phyloP scores from a whole-genome alignment of 2,888 invertebrate genomes.

The Heliconius ismenius region DNA sequence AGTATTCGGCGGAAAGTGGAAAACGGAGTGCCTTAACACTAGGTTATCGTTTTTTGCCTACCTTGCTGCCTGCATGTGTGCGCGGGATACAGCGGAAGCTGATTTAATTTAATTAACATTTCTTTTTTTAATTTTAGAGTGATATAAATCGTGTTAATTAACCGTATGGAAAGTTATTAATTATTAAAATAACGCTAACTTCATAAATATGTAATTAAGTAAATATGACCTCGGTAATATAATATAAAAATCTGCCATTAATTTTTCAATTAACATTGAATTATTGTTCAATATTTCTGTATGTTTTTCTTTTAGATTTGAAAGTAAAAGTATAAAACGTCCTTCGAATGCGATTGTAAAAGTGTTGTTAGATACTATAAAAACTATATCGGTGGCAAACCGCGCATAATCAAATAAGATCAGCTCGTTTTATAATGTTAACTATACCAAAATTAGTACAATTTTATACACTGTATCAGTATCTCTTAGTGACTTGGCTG shows the following conservation, averaged over 20 bases:
- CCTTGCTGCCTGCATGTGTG: too few relatives aligned
- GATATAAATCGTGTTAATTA: neutral
- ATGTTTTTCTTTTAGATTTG: neutral
- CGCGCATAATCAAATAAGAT: neutral
- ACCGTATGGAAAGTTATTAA: neutral
- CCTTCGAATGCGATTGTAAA: slow-evolving; percentile 12
- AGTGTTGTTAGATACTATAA: neutral
- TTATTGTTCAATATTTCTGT: neutral
- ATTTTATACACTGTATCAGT: neutral
- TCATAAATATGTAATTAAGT: neutral
- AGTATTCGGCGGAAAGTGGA: neutral
- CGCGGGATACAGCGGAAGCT: neutral
- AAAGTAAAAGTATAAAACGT: slow-evolving; percentile 3
- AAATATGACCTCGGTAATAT: neutral
- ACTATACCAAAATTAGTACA: slow-evolving; percentile 13
- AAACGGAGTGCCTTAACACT: neutral
- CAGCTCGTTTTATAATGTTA: neutral
- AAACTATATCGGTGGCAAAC: neutral
- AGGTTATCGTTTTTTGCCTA: neutral
- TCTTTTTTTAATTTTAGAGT: neutral
- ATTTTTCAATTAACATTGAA: neutral
- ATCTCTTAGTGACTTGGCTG: slow-evolving; percentile 1
- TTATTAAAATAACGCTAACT: too few relatives aligned
- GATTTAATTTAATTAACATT: neutral
- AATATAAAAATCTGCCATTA: neutral